Conservation (phyloP, 2,797 vertebrate genomes). For the Limosa lapponica region DNA sequence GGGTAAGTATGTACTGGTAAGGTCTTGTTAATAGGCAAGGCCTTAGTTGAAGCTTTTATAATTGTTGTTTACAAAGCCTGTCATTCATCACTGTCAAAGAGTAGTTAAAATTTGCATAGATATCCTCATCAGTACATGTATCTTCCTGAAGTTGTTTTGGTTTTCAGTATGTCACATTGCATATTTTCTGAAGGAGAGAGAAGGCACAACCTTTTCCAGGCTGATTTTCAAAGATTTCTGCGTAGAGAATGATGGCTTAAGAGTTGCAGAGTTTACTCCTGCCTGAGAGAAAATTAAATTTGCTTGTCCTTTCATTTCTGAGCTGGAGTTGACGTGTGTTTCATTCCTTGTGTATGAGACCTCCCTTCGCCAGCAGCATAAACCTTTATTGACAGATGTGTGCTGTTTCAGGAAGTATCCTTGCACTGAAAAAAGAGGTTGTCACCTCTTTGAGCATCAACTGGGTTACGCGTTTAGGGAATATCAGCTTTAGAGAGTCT, state of each 20-base stretch:
- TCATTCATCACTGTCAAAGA: neutral
- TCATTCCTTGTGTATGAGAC: neutral
- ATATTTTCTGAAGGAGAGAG: neutral
- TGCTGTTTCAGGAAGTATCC: neutral
- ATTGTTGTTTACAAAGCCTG: constrained; percentile 37
- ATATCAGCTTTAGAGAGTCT: neutral
- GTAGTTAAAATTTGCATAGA: neutral
- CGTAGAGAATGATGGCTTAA: neutral
- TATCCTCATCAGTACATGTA: neutral
- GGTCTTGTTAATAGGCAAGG: neutral
- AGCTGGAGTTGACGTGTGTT: neutral
- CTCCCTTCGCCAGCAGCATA: neutral
- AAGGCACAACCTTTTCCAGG: neutral
- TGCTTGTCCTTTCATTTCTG: neutral
- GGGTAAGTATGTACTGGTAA: neutral
- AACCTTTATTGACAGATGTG: neutral
- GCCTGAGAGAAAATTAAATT: neutral
- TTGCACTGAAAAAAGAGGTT: neutral
- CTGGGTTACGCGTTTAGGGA: neutral
- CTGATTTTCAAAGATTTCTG: neutral
- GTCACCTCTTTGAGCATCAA: neutral
- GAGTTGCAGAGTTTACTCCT: neutral
- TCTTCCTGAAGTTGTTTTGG: neutral
- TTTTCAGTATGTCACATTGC: neutral
- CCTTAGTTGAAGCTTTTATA: constrained; percentile 13